Evolutionary conservation across 2,797 vertebrate species (phyloP).

Genomic region (Enteromius unitaeniatus): DNA sequence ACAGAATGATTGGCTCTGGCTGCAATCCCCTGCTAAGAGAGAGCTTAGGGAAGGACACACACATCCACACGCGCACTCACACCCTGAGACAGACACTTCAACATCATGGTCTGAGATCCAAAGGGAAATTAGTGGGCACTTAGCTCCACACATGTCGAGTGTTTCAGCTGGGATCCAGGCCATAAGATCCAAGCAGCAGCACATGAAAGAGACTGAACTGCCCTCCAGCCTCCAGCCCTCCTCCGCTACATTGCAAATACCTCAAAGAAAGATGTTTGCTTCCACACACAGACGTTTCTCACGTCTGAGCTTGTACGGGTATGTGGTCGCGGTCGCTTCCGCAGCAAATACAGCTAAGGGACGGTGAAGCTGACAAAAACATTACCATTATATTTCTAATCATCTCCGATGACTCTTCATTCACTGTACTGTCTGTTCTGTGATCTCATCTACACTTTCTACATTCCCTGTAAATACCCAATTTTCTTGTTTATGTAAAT

Average conservation of each 20-base stretch:
- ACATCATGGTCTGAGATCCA: conserved; percentile 67
- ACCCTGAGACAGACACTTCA: conserved; percentile 54
- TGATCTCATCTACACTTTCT: conserved; percentile 35
- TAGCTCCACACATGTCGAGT: conserved; percentile 73
- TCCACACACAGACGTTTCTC: conserved; percentile 42
- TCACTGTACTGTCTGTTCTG: not conserved
- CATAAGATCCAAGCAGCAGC: conserved; percentile 70
- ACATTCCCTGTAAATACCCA: not conserved
- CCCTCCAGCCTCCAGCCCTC: conserved; percentile 56
- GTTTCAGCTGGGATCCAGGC: conserved; percentile 71
- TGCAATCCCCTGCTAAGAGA: conserved; percentile 41
- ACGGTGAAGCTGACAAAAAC: not conserved
- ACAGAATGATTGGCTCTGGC: conserved; percentile 48
- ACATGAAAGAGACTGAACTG: conserved; percentile 76
- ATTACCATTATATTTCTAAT: conserved; percentile 21
- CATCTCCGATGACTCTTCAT: conserved; percentile 30
- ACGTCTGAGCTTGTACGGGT: not conserved
- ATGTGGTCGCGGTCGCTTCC: not conserved
- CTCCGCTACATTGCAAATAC: conserved; percentile 42
- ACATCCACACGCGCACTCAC: conserved; percentile 39
- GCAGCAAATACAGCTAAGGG: conserved; percentile 23
- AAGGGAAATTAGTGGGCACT: conserved; percentile 77
- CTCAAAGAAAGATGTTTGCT: conserved; percentile 49
- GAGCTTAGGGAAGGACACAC: conserved; percentile 37
- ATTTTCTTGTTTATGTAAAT: conserved; percentile 34